Conservation (phyloP, 1,140 invertebrate species). For the Bombyx mandarina region DNA sequence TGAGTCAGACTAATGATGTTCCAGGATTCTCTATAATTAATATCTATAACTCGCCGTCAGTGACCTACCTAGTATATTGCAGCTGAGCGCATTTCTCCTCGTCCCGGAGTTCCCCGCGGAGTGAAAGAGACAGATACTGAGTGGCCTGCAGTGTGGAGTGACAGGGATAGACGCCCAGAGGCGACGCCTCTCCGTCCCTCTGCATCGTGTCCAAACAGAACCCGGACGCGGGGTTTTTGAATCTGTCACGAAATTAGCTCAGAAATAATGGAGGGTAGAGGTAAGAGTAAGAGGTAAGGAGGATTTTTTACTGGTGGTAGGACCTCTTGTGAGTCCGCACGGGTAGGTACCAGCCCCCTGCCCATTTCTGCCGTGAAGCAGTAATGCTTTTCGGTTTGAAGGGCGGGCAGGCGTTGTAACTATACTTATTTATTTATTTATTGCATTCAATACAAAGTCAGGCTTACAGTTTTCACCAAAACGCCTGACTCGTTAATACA, state of each 20-base stretch:
- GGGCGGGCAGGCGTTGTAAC: no score
- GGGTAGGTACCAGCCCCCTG: no score
- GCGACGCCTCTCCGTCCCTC: slow-evolving; percentile 79
- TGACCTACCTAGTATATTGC: slow-evolving; percentile 39
- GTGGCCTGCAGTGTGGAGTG: slow-evolving; percentile 77
- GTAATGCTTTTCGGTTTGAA: no score
- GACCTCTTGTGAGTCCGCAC: no score
- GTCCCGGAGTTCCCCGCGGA: slow-evolving; percentile 79
- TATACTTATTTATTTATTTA: no score
- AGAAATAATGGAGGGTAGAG: no score
- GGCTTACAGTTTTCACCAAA: slow-evolving; percentile 9
- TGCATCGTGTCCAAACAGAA: slow-evolving; percentile 88
- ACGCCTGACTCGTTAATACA: no score
- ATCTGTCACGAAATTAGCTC: slow-evolving; percentile 30
- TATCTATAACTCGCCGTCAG: no score
- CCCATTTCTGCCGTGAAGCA: no score
- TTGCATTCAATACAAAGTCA: no score
- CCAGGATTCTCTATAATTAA: background rate
- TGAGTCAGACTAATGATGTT: background rate
- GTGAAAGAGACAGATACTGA: slow-evolving; percentile 82
- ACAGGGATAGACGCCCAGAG: slow-evolving; percentile 82
- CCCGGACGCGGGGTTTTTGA: slow-evolving; percentile 67
- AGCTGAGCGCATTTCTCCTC: slow-evolving; percentile 81
- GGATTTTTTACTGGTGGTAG: no score
- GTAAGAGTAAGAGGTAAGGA: no score